These are phyloP conservation scores for Manis javanica DNA, from an alignment of 2,797 vertebrate genomes.

Conservation along the genomic window DNA sequence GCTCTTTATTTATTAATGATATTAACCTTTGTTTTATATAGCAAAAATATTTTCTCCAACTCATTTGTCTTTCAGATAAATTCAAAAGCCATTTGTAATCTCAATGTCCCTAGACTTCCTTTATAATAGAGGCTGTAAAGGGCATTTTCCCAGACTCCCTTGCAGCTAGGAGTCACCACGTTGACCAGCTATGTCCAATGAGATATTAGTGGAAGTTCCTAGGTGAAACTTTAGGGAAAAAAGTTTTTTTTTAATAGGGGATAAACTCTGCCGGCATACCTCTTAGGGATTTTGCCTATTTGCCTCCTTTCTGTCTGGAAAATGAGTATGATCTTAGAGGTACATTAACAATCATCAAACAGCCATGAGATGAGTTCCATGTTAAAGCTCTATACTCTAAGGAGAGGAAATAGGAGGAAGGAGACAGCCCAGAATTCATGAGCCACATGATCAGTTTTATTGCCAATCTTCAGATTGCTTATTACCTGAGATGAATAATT, in stretches of 20 bases:
- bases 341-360: not conserved
- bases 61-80: not conserved
- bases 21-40: not conserved
- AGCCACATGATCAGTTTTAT: not conserved
- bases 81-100: not conserved
- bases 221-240: not conserved
- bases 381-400: not conserved
- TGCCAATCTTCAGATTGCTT: not conserved
- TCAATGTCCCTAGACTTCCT: not conserved
- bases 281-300: not conserved
- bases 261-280: not conserved
- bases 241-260: not conserved
- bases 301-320: not conserved
- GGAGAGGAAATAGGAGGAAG: not conserved
- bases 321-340: not conserved
- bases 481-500: not conserved
- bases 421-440: not conserved
- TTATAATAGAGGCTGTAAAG: not conserved
- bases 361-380: not conserved
- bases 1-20: not conserved
- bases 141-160: not conserved
- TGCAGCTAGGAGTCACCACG: not conserved
- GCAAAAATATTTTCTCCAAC: not conserved
- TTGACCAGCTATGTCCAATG: not conserved
- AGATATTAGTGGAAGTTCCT: not conserved